Percentiles rank a stretch among this genome's conserved stretches.
Evolutionary conservation across 2,888 invertebrate species (phyloP).

Genomic region (Falcaria lacertinaria): DNA sequence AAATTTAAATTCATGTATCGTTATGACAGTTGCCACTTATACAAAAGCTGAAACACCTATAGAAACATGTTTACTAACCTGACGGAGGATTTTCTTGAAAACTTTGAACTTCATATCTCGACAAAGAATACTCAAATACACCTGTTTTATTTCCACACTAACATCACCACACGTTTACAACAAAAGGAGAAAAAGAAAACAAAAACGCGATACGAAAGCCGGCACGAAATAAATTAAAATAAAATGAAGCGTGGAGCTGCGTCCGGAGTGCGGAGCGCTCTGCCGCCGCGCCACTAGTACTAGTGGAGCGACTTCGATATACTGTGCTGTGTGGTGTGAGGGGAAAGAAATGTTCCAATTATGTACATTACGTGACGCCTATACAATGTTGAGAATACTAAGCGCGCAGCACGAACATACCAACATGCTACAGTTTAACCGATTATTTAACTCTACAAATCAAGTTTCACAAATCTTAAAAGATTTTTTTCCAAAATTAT

Average conservation of each 20-base stretch:
- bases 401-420: neutral
- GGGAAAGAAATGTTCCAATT: constrained; percentile 1
- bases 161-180: constrained; percentile 22
- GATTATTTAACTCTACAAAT: no score
- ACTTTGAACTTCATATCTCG: constrained; percentile 64
- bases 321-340: no score
- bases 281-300: constrained; percentile 22
- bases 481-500: no score
- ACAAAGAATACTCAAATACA: constrained; percentile 7
- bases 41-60: constrained; percentile 1
- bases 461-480: no score
- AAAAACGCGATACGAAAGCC: constrained; percentile 27
- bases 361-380: neutral
- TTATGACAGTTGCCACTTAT: neutral
- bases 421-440: neutral
- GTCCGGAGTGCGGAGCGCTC: constrained; percentile 27
- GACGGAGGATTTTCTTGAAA: constrained; percentile 61
- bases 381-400: neutral
- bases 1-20: neutral
- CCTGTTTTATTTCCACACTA: constrained; percentile 8
- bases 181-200: constrained; percentile 10
- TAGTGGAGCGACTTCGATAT: no score
- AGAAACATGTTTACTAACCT: constrained; percentile 46
- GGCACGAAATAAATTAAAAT: constrained; percentile 22
- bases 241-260: constrained; percentile 22